Conservation (phyloP, 1,140 invertebrate species). For the Orussus abietinus region DNA sequence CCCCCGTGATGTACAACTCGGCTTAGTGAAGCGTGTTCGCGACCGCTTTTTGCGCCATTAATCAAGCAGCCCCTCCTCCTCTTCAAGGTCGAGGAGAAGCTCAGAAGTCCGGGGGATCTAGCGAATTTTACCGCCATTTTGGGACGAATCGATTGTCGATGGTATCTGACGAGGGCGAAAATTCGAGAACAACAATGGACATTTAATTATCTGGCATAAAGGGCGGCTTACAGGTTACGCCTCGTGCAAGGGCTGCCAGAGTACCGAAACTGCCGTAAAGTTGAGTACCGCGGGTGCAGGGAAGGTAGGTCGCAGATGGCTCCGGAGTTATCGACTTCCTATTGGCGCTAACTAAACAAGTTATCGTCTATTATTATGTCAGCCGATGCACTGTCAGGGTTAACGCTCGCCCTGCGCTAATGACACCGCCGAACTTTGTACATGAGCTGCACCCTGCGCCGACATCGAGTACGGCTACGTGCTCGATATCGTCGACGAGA, state of each 20-base stretch:
- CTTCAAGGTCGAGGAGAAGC: too few relatives aligned
- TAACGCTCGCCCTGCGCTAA: conserved; percentile 13
- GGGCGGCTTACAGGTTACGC: too few relatives aligned
- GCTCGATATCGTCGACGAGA: too few relatives aligned
- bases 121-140: too few relatives aligned
- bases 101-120: too few relatives aligned
- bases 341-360: conserved; percentile 45
- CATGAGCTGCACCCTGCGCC: too few relatives aligned
- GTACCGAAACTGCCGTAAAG: too few relatives aligned
- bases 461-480: too few relatives aligned
- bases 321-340: conserved; percentile 45
- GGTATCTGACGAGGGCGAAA: too few relatives aligned
- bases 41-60: conserved; percentile 26
- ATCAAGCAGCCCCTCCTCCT: conserved; percentile 10
- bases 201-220: too few relatives aligned
- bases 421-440: conserved; percentile 16
- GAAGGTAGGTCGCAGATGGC: conserved; percentile 43
- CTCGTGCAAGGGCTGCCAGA: conserved; percentile 17
- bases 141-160: too few relatives aligned
- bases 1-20: conserved; percentile 20
- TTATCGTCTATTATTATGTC: conserved; percentile 45
- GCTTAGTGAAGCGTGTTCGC: conserved; percentile 22
- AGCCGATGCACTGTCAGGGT: conserved; percentile 18
- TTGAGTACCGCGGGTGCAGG: conserved; percentile 19
- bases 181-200: too few relatives aligned